Evolutionary conservation across 2,113 vertebrate genomes (phyloP).

Genomic region (Ciconia boyciana): DNA sequence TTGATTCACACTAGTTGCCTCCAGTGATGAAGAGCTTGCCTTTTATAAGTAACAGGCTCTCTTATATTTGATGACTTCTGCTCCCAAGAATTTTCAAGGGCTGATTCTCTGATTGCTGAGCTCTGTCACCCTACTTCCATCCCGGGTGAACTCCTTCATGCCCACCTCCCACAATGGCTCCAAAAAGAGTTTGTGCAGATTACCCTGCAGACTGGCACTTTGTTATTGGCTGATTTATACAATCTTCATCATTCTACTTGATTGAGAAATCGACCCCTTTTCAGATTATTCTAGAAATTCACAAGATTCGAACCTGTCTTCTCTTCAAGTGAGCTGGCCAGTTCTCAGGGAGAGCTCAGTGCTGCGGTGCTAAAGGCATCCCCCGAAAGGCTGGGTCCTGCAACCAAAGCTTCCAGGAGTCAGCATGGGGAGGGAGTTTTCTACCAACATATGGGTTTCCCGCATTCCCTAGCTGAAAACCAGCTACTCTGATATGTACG

Average conservation of each 20-base stretch:
- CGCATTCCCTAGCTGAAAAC: neutral
- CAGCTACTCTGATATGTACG: neutral
- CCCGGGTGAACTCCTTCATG: rapidly evolving
- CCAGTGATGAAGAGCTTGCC: neutral
- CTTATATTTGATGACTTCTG: neutral
- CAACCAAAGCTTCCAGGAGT: neutral
- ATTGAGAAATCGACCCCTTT: neutral
- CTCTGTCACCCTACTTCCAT: neutral
- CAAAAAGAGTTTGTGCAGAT: neutral
- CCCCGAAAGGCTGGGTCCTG: neutral
- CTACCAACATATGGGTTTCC: neutral
- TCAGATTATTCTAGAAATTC: neutral
- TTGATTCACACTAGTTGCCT: neutral
- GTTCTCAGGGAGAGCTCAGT: neutral
- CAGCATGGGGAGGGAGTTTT: neutral
- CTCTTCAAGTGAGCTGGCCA: neutral
- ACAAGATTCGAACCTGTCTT: neutral
- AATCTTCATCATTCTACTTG: too few relatives aligned
- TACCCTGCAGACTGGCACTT: neutral
- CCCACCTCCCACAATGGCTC: neutral
- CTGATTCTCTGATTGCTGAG: neutral
- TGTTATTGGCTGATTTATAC: neutral
- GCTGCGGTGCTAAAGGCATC: neutral
- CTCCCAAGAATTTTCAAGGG: neutral
- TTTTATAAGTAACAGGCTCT: neutral